These are phyloP conservation scores for Triplophysa tibetana DNA, from an alignment of 2,113 vertebrate genomes.

Conservation along the genomic window DNA sequence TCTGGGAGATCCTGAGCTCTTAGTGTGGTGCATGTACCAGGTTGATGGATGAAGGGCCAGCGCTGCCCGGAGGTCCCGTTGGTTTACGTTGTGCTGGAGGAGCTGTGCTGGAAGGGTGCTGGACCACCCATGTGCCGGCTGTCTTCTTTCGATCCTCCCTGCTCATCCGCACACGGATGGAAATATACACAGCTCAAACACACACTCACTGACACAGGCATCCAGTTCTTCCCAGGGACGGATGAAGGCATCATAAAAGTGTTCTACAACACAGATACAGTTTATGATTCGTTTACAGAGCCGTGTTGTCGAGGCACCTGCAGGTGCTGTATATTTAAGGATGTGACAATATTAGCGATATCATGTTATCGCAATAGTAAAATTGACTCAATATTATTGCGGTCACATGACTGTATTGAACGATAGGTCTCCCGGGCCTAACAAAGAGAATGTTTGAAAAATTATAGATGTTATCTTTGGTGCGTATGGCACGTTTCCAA, in stretches of 20 bases:
- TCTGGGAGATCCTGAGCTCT: not conserved
- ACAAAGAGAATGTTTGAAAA: too few species aligned
- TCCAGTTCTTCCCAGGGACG: not conserved
- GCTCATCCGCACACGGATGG: constrained; percentile 5
- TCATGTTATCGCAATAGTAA: too few species aligned
- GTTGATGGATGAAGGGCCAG: constrained; percentile 16
- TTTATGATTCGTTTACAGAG: constrained; percentile 19
- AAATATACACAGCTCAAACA: constrained; percentile 19
- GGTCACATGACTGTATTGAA: too few species aligned
- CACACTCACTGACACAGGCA: constrained; percentile 21
- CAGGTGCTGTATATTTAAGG: not conserved
- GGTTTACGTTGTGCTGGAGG: constrained; percentile 30
- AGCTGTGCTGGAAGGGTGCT: constrained; percentile 12
- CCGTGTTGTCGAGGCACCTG: constrained; percentile 17
- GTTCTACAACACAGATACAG: not conserved
- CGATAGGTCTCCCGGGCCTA: too few species aligned
- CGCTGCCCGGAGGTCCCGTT: constrained; percentile 22
- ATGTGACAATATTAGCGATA: too few species aligned
- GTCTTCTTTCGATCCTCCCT: constrained; percentile 23
- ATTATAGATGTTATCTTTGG: too few species aligned
- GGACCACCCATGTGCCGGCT: constrained; percentile 34
- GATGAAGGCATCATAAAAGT: not conserved
- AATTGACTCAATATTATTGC: too few species aligned
- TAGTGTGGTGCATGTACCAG: constrained; percentile 23
- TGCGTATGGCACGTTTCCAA: too few species aligned